These are phyloP conservation scores for Marisa cornuarietis DNA, from an alignment of 1,140 invertebrate genomes.

Conservation along the genomic window DNA sequence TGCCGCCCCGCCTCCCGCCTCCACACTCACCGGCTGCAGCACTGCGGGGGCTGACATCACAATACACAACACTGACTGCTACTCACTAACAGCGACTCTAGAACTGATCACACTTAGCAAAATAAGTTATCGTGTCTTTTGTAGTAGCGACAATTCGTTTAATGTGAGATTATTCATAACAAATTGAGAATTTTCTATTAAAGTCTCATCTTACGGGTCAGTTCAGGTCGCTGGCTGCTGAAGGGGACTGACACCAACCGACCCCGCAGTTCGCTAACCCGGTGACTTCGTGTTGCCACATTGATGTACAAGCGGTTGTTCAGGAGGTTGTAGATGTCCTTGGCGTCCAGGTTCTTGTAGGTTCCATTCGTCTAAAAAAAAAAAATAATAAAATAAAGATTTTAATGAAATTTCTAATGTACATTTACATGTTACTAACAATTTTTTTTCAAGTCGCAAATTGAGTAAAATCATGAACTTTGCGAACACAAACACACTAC, in stretches of 20 bases:
- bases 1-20: constrained; percentile 20
- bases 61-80: background rate
- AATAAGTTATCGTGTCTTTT: too few relatives aligned
- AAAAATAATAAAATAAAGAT: background rate
- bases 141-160: too few relatives aligned
- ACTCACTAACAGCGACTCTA: background rate
- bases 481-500: too few relatives aligned
- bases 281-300: constrained; percentile 26
- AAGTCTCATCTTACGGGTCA: constrained; percentile 2
- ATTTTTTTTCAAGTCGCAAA: too few relatives aligned
- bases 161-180: too few relatives aligned
- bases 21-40: constrained; percentile 6
- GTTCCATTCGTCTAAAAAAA: constrained; percentile 34
- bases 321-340: constrained; percentile 30
- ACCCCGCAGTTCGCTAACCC: constrained; percentile 28
- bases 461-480: too few relatives aligned
- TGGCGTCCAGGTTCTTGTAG: constrained; percentile 31
- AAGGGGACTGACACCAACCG: constrained; percentile 22
- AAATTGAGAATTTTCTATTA: too few relatives aligned
- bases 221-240: constrained; percentile 13
- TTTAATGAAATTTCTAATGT: background rate
- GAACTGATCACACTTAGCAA: background rate
- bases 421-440: too few relatives aligned
- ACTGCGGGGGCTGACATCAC: constrained; percentile 1
- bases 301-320: constrained; percentile 34